Base-by-base conservation (phyloP, 2,888 invertebrate genomes). In the Zele albiditarsus region DNA sequence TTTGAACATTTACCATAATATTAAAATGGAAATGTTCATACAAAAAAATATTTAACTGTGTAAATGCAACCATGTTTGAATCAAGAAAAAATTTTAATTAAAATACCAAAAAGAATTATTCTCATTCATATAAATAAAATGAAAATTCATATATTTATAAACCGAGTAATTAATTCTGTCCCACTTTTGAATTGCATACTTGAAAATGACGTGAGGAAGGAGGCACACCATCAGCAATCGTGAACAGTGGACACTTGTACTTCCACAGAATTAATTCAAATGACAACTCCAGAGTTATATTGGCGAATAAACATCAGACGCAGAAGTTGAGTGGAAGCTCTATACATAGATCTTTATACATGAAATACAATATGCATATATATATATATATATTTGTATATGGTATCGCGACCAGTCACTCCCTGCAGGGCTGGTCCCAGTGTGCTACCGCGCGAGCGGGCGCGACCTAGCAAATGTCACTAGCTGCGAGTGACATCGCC, bases 301-400 rank as follows among this genome's bases (percentile, higher is more conserved):
- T 80, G 79, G 80, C 85, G 82, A 83, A 86, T 86, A 86, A 87
- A 86, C 86, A 87, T 87, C 86, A 85, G 80, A 78, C 80, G 80
- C 87, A 87, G 87, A 85, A 86, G 84, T 86, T 86, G 85, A 84
- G 83, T 84, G 81, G 81, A 80, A 79, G 80, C 78, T 78, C 75
- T 60, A 38, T 38, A 65, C 75, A 77, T 77, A 76, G 74, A 71
- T 78, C 60, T 60, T 28, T 28, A 42, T 66, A 70, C 42, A 46
- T 72, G 10, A 12, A 38, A 38, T 12, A 71, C 57, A 58, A 14
- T 27, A 5, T 60, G 16, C 28, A 46, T 23, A 60, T 38, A 49
- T 62, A 49, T 67, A 33, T 75, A 38, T 63, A 46, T 28, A 16
- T 42, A 12, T 66, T 33, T 62, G 68, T 63, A 5, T 46, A 46